phyloP scores from a whole-genome alignment of 2,797 vertebrate genomes.

The Danio kyathit region DNA sequence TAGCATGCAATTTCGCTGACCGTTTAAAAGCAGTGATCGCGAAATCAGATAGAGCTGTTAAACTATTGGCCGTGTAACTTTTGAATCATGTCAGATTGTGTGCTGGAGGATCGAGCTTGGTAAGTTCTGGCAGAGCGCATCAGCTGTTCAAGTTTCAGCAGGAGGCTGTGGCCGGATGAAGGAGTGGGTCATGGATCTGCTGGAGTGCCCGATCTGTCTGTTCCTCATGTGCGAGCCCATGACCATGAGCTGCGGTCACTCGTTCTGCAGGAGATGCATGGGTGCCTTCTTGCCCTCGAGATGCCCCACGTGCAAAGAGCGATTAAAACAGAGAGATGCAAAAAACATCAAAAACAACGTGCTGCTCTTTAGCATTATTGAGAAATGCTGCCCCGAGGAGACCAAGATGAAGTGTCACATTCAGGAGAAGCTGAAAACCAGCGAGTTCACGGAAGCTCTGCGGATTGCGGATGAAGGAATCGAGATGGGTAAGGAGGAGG shows the following conservation, averaged over 20 bases:
- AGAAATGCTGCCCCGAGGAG: constrained; percentile 81
- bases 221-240: constrained; percentile 85
- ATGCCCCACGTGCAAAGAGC: constrained; percentile 82
- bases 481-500: constrained; percentile 78
- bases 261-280: constrained; percentile 85
- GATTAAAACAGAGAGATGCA: constrained; percentile 74
- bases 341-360: constrained; percentile 79
- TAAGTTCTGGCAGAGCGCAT: constrained; percentile 2
- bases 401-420: constrained; percentile 71
- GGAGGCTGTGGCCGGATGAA: background rate
- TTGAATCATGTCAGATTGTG: background rate
- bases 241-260: constrained; percentile 88
- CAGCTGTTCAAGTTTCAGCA: constrained; percentile 8
- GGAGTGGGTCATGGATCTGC: constrained; percentile 75
- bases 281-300: constrained; percentile 70
- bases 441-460: constrained; percentile 80
- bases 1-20: background rate
- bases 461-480: constrained; percentile 77
- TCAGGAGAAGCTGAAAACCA: constrained; percentile 74
- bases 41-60: background rate
- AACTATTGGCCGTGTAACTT: constrained; percentile 30
- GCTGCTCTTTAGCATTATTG: constrained; percentile 80
- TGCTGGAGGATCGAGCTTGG: background rate
- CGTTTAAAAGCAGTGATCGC: background rate
- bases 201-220: constrained; percentile 84